Evolutionary conservation across 2,113 vertebrate genomes (phyloP), one percentile per base, ranked within the genome.

Genomic region (Paramormyrops kingsleyae): DNA sequence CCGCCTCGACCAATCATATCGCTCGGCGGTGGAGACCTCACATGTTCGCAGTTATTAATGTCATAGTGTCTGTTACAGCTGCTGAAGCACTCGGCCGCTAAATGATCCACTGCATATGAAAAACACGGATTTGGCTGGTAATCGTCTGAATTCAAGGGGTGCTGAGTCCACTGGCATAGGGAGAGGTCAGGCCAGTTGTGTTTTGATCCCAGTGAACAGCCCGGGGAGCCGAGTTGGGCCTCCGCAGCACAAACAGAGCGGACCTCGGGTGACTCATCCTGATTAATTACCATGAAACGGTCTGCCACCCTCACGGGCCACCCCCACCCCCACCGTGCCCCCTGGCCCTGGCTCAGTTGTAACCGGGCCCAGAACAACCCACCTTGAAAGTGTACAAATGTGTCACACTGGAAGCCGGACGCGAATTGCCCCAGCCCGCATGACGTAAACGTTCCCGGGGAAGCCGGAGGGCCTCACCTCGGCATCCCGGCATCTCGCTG

Each of bases 21-120:
- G 87, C 66, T 53, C 21, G 74, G 19, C 4, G 4, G 47, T 35
- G 80, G 88, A 50, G 66, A 35, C 83, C 27, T 15, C 3, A 5
- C 66, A 15, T 17, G 27, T 35, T 74, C 31, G 13, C 92, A 93
- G 92, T 95, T 95, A 95, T 94, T 94, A 96, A 94, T 92, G 91
- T 90, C 90, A 2, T 94, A 96, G 95, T 94, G 92, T 94, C 97
- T 95, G 95, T 97, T 95, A 96, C 94, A 97, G 94, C 95, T 97
- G 95, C 95, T 97, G 95, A 97, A 96, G 96, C 95, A 97, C 91
- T 91, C 95, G 94, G 93, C 92, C 93, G 94, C 95, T 96, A 97
- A 97, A 97, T 96, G 96, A 97, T 93, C 96, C 95, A 90, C 92
- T 94, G 93, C 94, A 91, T 96, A 96, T 12, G 95, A 95, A 97